Percentiles rank a stretch among this genome's conserved stretches.
Conservation (phyloP, 2,888 invertebrate genomes). For the Catocala nupta region DNA sequence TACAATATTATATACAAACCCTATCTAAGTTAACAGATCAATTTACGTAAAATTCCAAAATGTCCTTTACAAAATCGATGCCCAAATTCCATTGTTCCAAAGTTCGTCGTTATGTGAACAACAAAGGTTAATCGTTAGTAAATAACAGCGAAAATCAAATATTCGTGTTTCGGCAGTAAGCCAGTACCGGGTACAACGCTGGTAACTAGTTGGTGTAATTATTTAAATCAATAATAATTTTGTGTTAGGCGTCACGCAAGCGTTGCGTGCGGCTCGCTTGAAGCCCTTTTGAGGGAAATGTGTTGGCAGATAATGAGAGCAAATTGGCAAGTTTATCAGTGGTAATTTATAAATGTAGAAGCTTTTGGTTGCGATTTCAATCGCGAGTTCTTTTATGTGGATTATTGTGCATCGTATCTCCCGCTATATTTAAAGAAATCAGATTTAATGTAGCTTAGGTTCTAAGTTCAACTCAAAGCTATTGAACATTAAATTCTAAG, state of each 20-base stretch:
- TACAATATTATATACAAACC: too few relatives aligned
- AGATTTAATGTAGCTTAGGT: too few relatives aligned
- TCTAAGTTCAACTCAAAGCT: too few relatives aligned
- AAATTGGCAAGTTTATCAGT: constrained; percentile 19
- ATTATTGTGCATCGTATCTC: too few relatives aligned
- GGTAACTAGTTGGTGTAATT: constrained; percentile 59
- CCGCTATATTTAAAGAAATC: too few relatives aligned
- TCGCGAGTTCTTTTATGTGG: too few relatives aligned
- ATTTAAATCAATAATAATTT: constrained; percentile 77
- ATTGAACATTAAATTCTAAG: too few relatives aligned
- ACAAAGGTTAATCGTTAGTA: constrained; percentile 32
- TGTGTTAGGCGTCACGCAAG: constrained; percentile 62
- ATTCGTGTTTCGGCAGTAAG: constrained; percentile 27
- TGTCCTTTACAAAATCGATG: background rate
- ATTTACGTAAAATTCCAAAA: too few relatives aligned
- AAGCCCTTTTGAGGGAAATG: constrained; percentile 23
- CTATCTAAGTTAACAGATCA: too few relatives aligned
- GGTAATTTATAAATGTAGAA: background rate
- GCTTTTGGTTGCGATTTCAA: too few relatives aligned
- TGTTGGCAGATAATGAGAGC: constrained; percentile 31
- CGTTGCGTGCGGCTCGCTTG: constrained; percentile 55
- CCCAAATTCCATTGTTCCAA: constrained; percentile 10
- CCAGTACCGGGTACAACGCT: constrained; percentile 45
- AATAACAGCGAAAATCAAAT: constrained; percentile 36
- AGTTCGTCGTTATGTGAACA: constrained; percentile 12